phyloP scores from a whole-genome alignment of 2,797 vertebrate genomes.

The Pagetopsis macropterus region DNA sequence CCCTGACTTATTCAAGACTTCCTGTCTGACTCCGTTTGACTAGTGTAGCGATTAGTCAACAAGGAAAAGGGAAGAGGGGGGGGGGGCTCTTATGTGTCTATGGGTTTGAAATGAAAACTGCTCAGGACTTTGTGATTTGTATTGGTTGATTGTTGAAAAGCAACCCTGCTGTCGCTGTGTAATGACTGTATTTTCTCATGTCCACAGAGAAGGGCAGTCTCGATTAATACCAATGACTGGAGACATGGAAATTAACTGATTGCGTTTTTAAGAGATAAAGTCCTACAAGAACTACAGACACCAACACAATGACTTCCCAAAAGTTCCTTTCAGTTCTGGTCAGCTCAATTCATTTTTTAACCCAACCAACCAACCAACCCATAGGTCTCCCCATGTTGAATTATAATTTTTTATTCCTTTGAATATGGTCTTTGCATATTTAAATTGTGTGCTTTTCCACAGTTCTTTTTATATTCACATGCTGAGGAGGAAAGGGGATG shows the following conservation, averaged over 20 bases:
- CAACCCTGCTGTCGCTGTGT: conserved; percentile 1
- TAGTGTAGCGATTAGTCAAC: conserved; percentile 38
- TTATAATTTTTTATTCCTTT: conserved; percentile 35
- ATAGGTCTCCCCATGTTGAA: conserved; percentile 27
- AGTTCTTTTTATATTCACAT: conserved; percentile 45
- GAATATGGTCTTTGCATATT: conserved; percentile 51
- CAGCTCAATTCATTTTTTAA: conserved; percentile 19
- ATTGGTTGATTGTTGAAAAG: conserved; percentile 37
- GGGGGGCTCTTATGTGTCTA: conserved; percentile 9
- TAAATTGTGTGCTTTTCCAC: conserved; percentile 43
- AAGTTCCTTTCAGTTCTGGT: conserved; percentile 13
- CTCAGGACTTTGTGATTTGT: conserved; percentile 16
- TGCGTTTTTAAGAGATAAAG: conserved; percentile 18
- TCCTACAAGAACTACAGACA: conserved; percentile 16
- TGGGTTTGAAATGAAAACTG: conserved; percentile 15
- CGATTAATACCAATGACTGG: conserved; percentile 34
- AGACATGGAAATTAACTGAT: conserved; percentile 25
- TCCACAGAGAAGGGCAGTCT: conserved; percentile 9
- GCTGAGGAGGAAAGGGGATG: conserved; percentile 38
- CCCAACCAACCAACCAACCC: conserved; percentile 8
- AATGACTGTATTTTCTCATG: conserved; percentile 13
- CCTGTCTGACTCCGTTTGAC: conserved; percentile 60
- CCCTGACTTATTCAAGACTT: conserved; percentile 71
- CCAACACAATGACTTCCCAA: conserved; percentile 11
- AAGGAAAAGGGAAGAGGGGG: conserved; percentile 15